Base-by-base conservation (phyloP, 2,797 vertebrate species). In the Naso thynnoides region DNA sequence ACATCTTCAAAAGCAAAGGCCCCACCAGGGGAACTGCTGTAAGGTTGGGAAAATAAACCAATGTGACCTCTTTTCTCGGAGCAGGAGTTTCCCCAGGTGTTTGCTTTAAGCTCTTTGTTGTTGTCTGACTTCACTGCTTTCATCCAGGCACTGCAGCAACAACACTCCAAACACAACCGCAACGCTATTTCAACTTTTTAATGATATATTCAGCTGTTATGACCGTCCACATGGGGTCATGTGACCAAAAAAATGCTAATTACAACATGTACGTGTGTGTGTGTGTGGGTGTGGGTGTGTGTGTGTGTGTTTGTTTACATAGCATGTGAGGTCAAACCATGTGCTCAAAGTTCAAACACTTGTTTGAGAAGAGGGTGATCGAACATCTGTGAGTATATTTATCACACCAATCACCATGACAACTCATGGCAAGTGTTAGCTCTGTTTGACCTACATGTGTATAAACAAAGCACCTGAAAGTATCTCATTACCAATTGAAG, bases 11-110 rank as follows among this genome's bases (percentile, higher is more conserved):
- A 90, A 61, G 85, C 72, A 33, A 63, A 56, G 60, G 70, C 62
- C 86, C 70, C 78, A 54, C 23, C 14, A 68, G 81, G 86, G 76
- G 86, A 78, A 70, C 47, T 41, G 38, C 81, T 64, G 16, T 52
- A 60, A 81, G 83, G 87, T 81, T 81, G 79, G 59, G 68, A 91
- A 92, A 91, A 92, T 78, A 90, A 91, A 90, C 81, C 55, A 44
- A 56, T 75, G 41, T 90, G 87, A 90, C 89, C 83, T 89, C 58
- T 14, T 86, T 89, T 84, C 81, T 90, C 53, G 10, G 76, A 44
- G 73, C 73, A 52, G 64, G 69, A 85, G 73, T 79, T 84, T 86
- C 79, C 84, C 86, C 84, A 89, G 88, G 88, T 90, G 85, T 86
- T 88, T 75, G 66, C 76, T 87, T 75, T 75, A 82, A 73, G 79